Percentiles rank a stretch among this genome's conserved stretches.
phyloP scores from a whole-genome alignment of 2,888 invertebrate genomes.

The Alcis repandata region DNA sequence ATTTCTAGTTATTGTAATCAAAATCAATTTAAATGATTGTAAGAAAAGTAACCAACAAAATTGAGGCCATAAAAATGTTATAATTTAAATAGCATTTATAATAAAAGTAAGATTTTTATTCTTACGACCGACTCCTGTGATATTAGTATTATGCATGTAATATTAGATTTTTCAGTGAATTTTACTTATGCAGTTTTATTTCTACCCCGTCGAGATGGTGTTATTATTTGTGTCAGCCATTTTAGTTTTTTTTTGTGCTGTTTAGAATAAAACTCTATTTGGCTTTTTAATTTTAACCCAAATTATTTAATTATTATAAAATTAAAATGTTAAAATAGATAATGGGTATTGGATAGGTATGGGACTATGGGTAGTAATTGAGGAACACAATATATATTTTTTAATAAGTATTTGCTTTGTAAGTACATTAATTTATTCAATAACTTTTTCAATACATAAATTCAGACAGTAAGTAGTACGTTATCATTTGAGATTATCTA shows the following conservation, averaged over 20 bases:
- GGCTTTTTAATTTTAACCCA: no score
- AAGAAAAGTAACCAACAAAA: no score
- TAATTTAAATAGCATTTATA: neutral
- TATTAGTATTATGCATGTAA: constrained; percentile 69
- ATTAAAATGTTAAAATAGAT: no score
- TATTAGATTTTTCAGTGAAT: constrained; percentile 47
- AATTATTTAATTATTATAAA: no score
- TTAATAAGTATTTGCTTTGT: neutral
- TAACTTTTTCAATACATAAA: neutral
- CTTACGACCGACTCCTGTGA: constrained; percentile 74
- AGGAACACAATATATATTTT: neutral
- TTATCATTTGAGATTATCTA: neutral
- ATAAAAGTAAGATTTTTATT: constrained; percentile 2
- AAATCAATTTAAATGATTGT: no score
- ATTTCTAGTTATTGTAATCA: no score
- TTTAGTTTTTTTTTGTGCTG: neutral
- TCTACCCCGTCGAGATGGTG: neutral
- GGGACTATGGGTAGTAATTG: neutral
- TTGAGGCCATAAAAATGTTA: neutral
- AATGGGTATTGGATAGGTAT: no score
- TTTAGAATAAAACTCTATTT: no score
- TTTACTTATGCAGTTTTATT: constrained; percentile 42
- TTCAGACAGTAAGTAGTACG: neutral
- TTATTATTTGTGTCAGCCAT: no score
- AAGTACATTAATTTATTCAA: neutral